phyloP scores from a whole-genome alignment of 2,797 vertebrate species.

The Naso thynnoides region DNA sequence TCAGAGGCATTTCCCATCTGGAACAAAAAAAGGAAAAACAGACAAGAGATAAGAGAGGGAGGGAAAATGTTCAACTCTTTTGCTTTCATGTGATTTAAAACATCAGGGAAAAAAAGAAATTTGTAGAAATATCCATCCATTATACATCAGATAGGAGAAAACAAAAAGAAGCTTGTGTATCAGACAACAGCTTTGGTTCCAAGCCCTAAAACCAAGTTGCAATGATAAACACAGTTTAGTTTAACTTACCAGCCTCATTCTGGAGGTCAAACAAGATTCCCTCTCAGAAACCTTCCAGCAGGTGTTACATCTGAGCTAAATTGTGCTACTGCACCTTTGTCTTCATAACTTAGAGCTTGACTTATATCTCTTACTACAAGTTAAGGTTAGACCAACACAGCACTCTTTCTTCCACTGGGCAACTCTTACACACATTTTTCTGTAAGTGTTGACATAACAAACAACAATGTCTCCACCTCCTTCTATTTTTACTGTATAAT shows the following conservation, averaged over 20 bases:
- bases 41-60: neutral
- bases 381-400: neutral
- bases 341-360: neutral
- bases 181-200: neutral
- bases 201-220: neutral
- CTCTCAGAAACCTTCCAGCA: neutral
- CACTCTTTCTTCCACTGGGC: neutral
- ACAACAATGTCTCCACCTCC: neutral
- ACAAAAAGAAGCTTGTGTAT: neutral
- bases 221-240: neutral
- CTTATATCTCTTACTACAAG: no score
- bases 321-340: neutral
- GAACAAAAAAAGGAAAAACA: slow-evolving; percentile 42
- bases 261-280: slow-evolving; percentile 5
- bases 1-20: slow-evolving; percentile 91
- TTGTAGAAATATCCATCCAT: neutral
- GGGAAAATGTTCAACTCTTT: slow-evolving; percentile 7
- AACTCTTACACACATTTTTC: no score
- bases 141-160: neutral
- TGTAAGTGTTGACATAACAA: neutral
- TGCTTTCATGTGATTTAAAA: neutral
- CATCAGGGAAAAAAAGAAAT: neutral
- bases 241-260: neutral
- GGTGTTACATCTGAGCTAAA: neutral
- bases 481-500: slow-evolving; percentile 5